These are phyloP conservation scores for Paedocypris micromegethes DNA, from an alignment of 2,797 vertebrate genomes.

Conservation along the genomic window DNA sequence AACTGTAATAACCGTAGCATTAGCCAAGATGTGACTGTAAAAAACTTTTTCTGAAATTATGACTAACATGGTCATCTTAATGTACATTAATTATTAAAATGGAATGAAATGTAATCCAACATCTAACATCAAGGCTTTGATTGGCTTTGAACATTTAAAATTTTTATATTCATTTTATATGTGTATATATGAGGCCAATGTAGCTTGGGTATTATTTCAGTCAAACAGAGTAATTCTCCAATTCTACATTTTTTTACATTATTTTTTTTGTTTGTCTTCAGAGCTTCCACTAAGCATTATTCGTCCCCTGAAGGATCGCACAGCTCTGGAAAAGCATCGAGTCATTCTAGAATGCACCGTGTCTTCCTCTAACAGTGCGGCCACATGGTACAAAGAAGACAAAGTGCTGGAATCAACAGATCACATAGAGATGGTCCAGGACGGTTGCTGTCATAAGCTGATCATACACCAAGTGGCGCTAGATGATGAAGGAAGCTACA, in stretches of 20 bases:
- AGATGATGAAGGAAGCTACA: slow-evolving; percentile 84
- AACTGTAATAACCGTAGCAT: too few relatives aligned
- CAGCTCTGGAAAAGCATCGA: slow-evolving; percentile 81
- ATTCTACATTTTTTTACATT: not conserved
- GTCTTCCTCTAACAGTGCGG: slow-evolving; percentile 72
- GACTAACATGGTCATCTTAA: too few relatives aligned
- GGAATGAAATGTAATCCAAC: too few relatives aligned
- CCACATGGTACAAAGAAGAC: slow-evolving; percentile 78
- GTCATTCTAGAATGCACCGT: slow-evolving; percentile 88
- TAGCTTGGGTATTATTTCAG: too few relatives aligned
- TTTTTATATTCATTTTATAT: too few relatives aligned
- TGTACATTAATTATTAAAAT: too few relatives aligned
- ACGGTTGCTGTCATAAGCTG: slow-evolving; percentile 82
- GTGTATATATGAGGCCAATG: too few relatives aligned
- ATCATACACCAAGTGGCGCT: slow-evolving; percentile 77
- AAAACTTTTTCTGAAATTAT: not conserved
- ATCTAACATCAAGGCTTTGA: too few relatives aligned
- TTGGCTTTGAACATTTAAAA: too few relatives aligned
- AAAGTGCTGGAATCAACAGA: slow-evolving; percentile 73
- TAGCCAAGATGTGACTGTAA: not conserved
- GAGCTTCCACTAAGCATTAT: slow-evolving; percentile 79
- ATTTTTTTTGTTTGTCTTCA: slow-evolving; percentile 36
- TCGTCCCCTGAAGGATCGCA: slow-evolving; percentile 86
- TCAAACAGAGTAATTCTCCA: too few relatives aligned
- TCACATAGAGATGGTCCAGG: slow-evolving; percentile 78